Percentiles rank a stretch among this genome's conserved stretches.
Evolutionary conservation across 2,113 vertebrate species (phyloP).

Genomic region (Nyctereutes procyonoides): DNA sequence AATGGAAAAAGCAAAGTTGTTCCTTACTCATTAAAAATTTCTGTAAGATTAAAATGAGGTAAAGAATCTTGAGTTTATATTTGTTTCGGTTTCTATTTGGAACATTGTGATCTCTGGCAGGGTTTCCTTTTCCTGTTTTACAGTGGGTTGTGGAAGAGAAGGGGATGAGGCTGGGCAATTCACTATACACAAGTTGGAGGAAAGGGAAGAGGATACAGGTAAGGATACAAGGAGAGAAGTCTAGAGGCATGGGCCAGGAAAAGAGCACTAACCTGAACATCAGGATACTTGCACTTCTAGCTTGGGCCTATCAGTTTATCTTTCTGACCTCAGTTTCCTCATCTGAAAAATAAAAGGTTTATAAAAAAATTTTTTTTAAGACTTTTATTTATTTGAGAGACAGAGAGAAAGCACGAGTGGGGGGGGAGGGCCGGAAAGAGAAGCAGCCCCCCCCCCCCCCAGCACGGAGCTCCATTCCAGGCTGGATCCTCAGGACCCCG

Average conservation of each 20-base stretch:
- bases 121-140: not conserved
- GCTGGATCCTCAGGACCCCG: too few species aligned
- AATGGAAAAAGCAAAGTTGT: conserved; percentile 9
- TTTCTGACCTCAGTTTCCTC: conserved; percentile 30
- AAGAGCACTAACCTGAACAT: not conserved
- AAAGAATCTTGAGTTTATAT: not conserved
- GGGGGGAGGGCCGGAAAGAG: too few species aligned
- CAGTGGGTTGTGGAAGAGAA: not conserved
- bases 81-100: conserved; percentile 36
- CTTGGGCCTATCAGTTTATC: not conserved
- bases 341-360: conserved; percentile 38
- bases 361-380: too few species aligned
- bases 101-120: not conserved
- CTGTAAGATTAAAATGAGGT: conserved; percentile 3
- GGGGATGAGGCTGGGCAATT: not conserved
- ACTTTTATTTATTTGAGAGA: too few species aligned
- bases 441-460: too few species aligned
- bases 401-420: too few species aligned
- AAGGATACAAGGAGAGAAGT: not conserved
- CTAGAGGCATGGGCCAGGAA: not conserved
- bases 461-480: too few species aligned
- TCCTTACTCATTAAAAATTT: conserved; percentile 21
- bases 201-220: not conserved
- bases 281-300: not conserved
- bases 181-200: not conserved